A percentile compares a stretch with the other conserved stretches of the same genome.
These are phyloP conservation scores for Sphenodon punctatus DNA, from an alignment of 2,797 vertebrate species.

Conservation along the genomic window DNA sequence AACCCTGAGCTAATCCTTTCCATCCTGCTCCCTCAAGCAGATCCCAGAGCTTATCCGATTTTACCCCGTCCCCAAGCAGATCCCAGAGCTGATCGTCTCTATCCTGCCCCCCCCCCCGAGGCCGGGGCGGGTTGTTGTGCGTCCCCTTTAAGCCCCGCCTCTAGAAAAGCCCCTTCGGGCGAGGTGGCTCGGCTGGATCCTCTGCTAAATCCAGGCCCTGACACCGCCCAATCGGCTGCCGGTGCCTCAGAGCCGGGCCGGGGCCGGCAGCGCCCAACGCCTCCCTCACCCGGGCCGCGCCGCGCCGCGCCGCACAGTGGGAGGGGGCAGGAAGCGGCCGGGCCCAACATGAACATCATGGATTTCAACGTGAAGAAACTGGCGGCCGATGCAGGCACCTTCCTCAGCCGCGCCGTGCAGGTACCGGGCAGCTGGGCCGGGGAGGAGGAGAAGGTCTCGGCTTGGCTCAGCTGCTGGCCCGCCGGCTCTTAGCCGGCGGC, in stretches of 20 bases:
- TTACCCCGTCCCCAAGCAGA: not conserved
- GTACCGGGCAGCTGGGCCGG: not conserved
- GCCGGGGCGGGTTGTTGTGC: not conserved
- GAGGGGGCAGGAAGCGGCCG: slow-evolving; percentile 26
- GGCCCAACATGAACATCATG: slow-evolving; percentile 77
- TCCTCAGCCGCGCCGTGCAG: slow-evolving; percentile 83
- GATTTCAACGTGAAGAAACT: slow-evolving; percentile 92
- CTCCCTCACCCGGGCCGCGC: not conserved
- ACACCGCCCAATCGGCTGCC: slow-evolving; percentile 17
- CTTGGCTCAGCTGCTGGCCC: too few species aligned
- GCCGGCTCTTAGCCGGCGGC: too few species aligned
- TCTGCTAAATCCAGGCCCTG: not conserved
- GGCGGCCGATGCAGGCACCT: slow-evolving; percentile 89
- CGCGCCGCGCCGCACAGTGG: not conserved
- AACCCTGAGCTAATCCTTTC: too few species aligned
- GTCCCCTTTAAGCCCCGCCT: not conserved
- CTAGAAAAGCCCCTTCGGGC: not conserved
- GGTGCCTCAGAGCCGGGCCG: not conserved
- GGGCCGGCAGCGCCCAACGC: slow-evolving; percentile 12
- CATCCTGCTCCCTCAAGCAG: not conserved
- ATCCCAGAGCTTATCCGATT: too few species aligned
- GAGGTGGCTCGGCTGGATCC: not conserved
- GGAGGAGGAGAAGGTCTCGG: not conserved
- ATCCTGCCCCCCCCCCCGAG: not conserved
- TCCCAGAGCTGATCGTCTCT: too few species aligned